These are phyloP conservation scores for Neopipo cinnamomea DNA, from an alignment of 2,113 vertebrate genomes.

Conservation along the genomic window DNA sequence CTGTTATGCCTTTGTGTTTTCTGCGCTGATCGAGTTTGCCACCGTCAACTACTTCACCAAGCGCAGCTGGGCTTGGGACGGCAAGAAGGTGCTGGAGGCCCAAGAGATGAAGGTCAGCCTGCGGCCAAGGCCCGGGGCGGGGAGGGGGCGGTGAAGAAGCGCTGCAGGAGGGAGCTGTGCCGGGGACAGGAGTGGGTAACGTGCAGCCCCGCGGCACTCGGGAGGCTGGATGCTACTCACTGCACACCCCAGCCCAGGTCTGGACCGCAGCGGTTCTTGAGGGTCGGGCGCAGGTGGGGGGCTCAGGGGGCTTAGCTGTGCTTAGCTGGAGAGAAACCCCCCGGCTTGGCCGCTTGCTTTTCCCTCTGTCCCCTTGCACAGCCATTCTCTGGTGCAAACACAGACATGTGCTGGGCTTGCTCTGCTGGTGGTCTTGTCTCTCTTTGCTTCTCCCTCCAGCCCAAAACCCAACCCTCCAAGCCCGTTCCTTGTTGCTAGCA, in stretches of 20 bases:
- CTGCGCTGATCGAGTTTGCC: conserved; percentile 98
- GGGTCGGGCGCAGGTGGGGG: neutral
- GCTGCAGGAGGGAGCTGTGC: conserved; percentile 51
- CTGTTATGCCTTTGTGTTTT: conserved; percentile 99
- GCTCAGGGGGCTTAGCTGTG: neutral
- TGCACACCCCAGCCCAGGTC: conserved; percentile 63
- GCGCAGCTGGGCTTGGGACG: conserved; percentile 99
- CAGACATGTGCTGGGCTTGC: neutral
- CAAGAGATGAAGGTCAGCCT: conserved; percentile 91
- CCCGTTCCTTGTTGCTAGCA: neutral
- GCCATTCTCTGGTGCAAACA: fast-evolving
- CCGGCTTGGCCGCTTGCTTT: neutral
- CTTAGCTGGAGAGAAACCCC: neutral
- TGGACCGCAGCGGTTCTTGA: conserved; percentile 66
- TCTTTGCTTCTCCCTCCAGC: neutral
- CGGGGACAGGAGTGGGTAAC: conserved; percentile 68
- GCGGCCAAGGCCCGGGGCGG: neutral
- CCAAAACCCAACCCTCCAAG: neutral
- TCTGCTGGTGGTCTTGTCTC: fast-evolving
- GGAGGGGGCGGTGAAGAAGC: conserved; percentile 12
- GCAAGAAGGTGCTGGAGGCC: conserved; percentile 89
- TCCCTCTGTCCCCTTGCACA: neutral
- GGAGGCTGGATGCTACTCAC: conserved; percentile 71
- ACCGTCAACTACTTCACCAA: conserved; percentile 99
- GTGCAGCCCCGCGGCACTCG: conserved; percentile 39